Evolutionary conservation across 2,797 vertebrate genomes (phyloP).

Genomic region (Sebastes itinus): DNA sequence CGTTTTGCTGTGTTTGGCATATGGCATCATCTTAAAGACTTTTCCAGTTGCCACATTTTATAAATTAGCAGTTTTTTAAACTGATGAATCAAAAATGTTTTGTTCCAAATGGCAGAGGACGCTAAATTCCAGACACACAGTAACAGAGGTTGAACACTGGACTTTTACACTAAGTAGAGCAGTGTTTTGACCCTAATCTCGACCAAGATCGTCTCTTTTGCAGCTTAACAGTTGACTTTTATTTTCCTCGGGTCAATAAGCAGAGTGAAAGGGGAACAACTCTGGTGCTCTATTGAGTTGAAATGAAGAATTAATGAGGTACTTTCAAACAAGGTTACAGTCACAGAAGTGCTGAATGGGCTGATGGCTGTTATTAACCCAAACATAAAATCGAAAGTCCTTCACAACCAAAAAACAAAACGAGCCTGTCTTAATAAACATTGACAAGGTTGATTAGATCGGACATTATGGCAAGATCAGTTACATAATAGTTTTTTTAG

Average conservation of each 20-base stretch:
- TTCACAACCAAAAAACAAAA: constrained; percentile 7
- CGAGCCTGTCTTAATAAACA: neutral
- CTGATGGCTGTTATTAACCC: constrained; percentile 29
- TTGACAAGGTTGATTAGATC: neutral
- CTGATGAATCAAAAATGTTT: neutral
- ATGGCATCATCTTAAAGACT: neutral
- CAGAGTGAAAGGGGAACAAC: constrained; percentile 35
- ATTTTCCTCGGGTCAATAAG: constrained; percentile 36
- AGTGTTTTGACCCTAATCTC: neutral
- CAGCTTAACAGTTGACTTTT: constrained; percentile 35
- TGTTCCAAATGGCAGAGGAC: neutral
- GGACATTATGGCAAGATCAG: neutral
- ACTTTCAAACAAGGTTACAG: constrained; percentile 45
- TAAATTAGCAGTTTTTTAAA: neutral
- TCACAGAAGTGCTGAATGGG: constrained; percentile 45
- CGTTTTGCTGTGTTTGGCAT: neutral
- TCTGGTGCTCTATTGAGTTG: constrained; percentile 22
- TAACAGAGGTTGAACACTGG: neutral
- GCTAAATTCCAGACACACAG: neutral
- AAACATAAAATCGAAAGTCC: constrained; percentile 34
- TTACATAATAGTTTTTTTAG: neutral
- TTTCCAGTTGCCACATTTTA: neutral
- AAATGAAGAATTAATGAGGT: constrained; percentile 51
- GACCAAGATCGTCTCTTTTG: neutral
- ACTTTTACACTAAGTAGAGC: neutral